Conservation (phyloP, 2,888 invertebrate species). For the Boloria selene region DNA sequence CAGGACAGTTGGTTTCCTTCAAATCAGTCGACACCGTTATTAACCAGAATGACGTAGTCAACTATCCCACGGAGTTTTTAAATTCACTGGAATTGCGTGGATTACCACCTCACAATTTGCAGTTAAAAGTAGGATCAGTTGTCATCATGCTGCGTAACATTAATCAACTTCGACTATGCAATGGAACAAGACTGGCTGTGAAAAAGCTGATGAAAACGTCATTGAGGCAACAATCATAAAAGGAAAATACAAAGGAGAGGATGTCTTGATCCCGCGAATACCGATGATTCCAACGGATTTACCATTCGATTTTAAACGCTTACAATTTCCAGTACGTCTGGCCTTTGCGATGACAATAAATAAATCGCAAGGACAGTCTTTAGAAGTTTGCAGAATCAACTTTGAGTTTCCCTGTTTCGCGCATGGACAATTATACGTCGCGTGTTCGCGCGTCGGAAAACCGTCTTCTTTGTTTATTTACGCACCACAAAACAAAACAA, state of each 20-base stretch:
- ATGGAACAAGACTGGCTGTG: conserved; percentile 16
- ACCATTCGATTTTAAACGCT: conserved; percentile 44
- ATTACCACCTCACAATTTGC: conserved; percentile 47
- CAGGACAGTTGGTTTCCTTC: no score
- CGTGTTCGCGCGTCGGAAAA: conserved; percentile 48
- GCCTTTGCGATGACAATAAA: conserved; percentile 45
- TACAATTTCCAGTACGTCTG: conserved; percentile 42
- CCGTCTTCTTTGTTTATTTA: conserved; percentile 46
- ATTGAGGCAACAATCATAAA: no score
- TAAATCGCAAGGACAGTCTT: conserved; percentile 43
- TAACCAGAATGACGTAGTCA: conserved; percentile 48
- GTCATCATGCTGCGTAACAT: conserved; percentile 44
- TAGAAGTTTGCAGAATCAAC: conserved; percentile 46
- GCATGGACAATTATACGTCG: conserved; percentile 48
- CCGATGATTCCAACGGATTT: conserved; percentile 45
- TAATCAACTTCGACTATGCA: conserved; percentile 43
- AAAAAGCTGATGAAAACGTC: not conserved
- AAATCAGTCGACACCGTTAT: conserved; percentile 46
- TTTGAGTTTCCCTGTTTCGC: conserved; percentile 44
- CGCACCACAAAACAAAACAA: conserved; percentile 43
- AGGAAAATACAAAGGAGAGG: conserved; percentile 28
- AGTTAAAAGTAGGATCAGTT: conserved; percentile 43
- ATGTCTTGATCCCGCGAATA: conserved; percentile 46
- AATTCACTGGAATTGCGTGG: conserved; percentile 48
- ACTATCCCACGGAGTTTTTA: conserved; percentile 52